A percentile compares a stretch with the other conserved stretches of the same genome.
These are phyloP conservation scores for Crocallis elinguaria DNA, from an alignment of 2,888 invertebrate genomes.

Conservation along the genomic window DNA sequence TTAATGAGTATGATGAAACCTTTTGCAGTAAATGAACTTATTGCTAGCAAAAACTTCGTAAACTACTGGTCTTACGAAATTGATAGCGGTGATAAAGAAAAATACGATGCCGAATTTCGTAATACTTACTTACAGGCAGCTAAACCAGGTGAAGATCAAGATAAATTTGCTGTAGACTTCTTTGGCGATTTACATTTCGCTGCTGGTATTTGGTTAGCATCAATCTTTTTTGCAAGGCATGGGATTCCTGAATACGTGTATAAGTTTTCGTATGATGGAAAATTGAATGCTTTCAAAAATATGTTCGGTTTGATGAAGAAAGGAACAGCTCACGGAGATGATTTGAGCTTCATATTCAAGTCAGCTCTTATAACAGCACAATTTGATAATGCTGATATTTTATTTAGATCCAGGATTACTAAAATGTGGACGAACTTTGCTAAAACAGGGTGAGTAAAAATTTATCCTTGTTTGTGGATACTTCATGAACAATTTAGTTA, in stretches of 20 bases:
- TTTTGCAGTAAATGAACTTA: constrained; percentile 40
- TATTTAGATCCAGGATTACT: constrained; percentile 46
- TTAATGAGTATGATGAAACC: constrained; percentile 51
- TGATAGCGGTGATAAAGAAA: constrained; percentile 33
- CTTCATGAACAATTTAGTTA: too few relatives aligned
- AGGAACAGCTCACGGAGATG: constrained; percentile 59
- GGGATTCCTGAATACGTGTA: constrained; percentile 52
- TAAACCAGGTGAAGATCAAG: constrained; percentile 35
- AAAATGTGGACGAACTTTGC: constrained; percentile 65
- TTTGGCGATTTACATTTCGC: constrained; percentile 57
- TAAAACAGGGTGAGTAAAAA: constrained; percentile 54
- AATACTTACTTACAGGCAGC: constrained; percentile 35
- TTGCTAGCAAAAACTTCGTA: constrained; percentile 45
- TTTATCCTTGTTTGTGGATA: too few relatives aligned
- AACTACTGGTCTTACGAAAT: constrained; percentile 46
- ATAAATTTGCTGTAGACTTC: constrained; percentile 51
- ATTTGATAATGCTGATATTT: constrained; percentile 36
- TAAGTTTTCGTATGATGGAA: constrained; percentile 56
- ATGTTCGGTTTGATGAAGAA: constrained; percentile 40
- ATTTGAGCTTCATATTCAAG: constrained; percentile 29
- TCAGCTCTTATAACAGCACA: not conserved
- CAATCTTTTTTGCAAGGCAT: constrained; percentile 39
- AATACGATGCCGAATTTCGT: constrained; percentile 37
- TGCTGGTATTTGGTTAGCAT: constrained; percentile 51
- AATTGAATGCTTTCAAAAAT: constrained; percentile 45